Evolutionary conservation across 2,113 vertebrate genomes (phyloP), one percentile per base, ranked within the genome.

Genomic region (Sinocyclocheilus maitianheensis): DNA sequence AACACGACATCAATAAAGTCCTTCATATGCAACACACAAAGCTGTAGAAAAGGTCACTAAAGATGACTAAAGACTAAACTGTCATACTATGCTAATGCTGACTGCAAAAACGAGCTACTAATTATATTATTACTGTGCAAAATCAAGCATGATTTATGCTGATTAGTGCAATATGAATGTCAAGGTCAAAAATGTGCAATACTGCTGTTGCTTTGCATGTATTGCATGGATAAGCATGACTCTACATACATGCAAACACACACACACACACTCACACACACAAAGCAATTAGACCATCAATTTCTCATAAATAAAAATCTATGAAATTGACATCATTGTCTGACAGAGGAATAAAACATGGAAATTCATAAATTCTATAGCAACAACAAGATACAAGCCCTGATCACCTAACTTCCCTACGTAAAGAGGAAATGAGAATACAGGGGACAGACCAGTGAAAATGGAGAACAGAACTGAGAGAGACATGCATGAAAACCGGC

Each of bases 21-120:
- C 53, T 82, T 76, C 81, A 26, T n/a, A 51, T 76, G 69, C 71
- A 24, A 69, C 60, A n/a, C 63, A 12, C 79, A n/a, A 37, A 53
- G 65, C 43, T 53, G 63, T 53, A 5, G 16, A 53, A 82, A 80
- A 62, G 84, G 77, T 60, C 65, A 40, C 16, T 20, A 5, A 26
- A 77, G 48, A 55, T 55, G 75, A 77, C 4, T 20, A 26, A 77
- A 16, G 48, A 77, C 30, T 9, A 48, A 75, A 16, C n/a, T 76
- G n/a, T 48, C 74, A 51, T 51, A 13, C 75, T 24, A 16, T 53
- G 46, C 9, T 26, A 26, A 77, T 16, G 76, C 51, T 22, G 76
- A 53, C 48, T 77, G 51, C 48, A 30, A 34, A 53, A 77, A 77
- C 0, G 0, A 77, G 9, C 30, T 20, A 53, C 48, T 55, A 77